A percentile compares a stretch with the other conserved stretches of the same genome.
Evolutionary conservation across 2,797 vertebrate genomes (phyloP).

Genomic region (Anniella stebbinsi): DNA sequence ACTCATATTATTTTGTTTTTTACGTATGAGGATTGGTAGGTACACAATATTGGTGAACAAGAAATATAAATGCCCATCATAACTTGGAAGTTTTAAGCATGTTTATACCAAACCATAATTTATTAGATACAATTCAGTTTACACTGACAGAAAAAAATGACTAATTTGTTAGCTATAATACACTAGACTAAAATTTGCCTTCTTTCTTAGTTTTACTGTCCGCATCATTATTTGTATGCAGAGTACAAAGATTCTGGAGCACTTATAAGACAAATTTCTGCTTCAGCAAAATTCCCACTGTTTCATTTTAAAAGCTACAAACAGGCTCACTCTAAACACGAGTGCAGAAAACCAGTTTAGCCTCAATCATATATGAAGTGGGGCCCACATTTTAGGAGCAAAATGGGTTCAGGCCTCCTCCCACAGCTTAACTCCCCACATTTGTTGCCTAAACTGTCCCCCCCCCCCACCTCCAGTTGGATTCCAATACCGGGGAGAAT

Average conservation of each 20-base stretch:
- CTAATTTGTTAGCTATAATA: neutral
- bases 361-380: neutral
- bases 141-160: neutral
- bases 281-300: neutral
- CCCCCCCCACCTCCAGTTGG: neutral
- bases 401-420: neutral
- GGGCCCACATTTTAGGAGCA: neutral
- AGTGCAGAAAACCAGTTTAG: neutral
- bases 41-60: neutral
- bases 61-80: neutral
- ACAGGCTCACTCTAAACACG: neutral
- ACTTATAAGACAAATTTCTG: neutral
- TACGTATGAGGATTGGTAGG: neutral
- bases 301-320: neutral
- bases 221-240: neutral
- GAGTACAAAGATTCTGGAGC: neutral
- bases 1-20: too few relatives aligned
- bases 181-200: neutral
- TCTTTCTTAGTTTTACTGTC: neutral
- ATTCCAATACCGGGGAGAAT: neutral
- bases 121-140: neutral
- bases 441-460: neutral
- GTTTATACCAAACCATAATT: constrained; percentile 9
- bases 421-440: neutral
- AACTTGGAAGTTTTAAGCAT: neutral